These are phyloP conservation scores for Propithecus deckenii DNA, from an alignment of 2,797 vertebrate genomes.

Conservation along the genomic window DNA sequence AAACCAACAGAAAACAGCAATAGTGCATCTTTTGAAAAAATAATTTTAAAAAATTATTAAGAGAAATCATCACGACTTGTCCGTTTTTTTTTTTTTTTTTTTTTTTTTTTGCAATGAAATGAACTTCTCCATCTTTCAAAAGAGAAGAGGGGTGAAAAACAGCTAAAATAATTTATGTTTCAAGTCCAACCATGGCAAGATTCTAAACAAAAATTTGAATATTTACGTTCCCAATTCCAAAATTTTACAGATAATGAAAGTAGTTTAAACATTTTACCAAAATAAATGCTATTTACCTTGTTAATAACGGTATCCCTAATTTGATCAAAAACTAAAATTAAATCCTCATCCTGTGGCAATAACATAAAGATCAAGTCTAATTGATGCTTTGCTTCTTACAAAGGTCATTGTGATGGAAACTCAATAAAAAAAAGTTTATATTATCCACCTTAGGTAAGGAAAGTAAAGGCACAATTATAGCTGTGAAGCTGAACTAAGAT, in stretches of 20 bases:
- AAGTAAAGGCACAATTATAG: neutral
- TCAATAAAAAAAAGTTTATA: neutral
- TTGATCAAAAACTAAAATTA: conserved; percentile 32
- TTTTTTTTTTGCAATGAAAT: neutral
- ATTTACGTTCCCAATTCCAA: neutral
- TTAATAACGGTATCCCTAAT: neutral
- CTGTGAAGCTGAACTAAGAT: neutral
- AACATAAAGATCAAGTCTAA: neutral
- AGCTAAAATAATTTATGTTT: neutral
- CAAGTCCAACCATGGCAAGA: neutral
- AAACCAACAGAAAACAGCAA: neutral
- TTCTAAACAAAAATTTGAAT: conserved; percentile 4
- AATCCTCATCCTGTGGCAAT: neutral
- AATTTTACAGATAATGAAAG: neutral
- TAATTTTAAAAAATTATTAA: neutral
- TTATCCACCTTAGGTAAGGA: neutral
- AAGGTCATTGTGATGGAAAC: neutral
- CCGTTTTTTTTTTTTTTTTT: neutral
- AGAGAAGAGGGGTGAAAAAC: neutral
- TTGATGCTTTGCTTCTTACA: neutral
- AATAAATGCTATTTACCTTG: neutral
- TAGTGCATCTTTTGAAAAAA: neutral
- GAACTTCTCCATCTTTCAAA: neutral
- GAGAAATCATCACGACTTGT: neutral
- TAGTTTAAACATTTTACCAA: neutral